Evolutionary conservation across 2,113 vertebrate species (phyloP), one percentile per base, ranked within the genome.

Genomic region (Eonycteris spelaea): DNA sequence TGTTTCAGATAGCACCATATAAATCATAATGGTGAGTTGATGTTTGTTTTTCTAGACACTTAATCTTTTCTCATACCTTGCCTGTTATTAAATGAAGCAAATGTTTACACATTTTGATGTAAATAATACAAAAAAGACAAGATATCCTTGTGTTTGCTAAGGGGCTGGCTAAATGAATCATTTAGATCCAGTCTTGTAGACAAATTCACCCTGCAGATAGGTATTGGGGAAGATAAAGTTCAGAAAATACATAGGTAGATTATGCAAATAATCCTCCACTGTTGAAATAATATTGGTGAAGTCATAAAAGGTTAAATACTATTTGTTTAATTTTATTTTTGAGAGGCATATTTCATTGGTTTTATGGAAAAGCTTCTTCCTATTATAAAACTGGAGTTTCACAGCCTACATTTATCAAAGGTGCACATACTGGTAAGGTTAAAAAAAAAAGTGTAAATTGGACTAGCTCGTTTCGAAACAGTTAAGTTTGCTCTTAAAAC

Each of bases 41-140:
- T 94, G 28, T 14, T 5, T 35, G 95, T 90, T 73, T 83, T 92
- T 35, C 85, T 61, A 88, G 75, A 96, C 33, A 95, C 75, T 97
- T 80, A 95, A 28, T 95, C 83, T 92, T 93, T 94, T 84, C 79
- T 90, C 40, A 51, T 82, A 84, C 33, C 53, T 93, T 95, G 93
- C 38, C 15, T 67, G 43, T 97, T 97, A 96, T 90, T 98, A 97
- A 98, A 98, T 97, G 95, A 97, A 97, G 51, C 77, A 96, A 97
- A 98, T 97, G 96, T 97, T 97, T 97, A 95, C 53, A 95, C 4
- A 40, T 92, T 97, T 85, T 97, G 92, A 95, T 90, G 87, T 80
- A 92, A 97, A 90, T 67, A 95, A 86, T 33, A 83, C 59, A 84
- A 91, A 91, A 80, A 93, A 96, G 63, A 84, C 61, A 95, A 84